Percentiles rank a stretch among this genome's conserved stretches.
phyloP scores from a whole-genome alignment of 2,888 invertebrate species.

The Apocheima hispidaria region DNA sequence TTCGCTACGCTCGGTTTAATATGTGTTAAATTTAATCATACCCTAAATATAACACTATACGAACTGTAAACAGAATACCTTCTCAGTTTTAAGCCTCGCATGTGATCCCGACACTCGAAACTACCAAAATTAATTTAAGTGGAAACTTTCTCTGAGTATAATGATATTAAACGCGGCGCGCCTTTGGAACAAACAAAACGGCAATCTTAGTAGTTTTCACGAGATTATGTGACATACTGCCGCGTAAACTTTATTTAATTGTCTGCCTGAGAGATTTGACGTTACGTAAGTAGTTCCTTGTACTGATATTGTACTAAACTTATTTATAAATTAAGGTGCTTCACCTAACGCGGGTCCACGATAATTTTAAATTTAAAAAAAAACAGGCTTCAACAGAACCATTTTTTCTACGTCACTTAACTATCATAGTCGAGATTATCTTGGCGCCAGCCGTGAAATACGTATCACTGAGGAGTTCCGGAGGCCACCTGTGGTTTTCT shows the following conservation, averaged over 20 bases:
- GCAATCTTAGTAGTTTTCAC: slow-evolving; percentile 36
- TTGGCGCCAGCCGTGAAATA: too few relatives aligned
- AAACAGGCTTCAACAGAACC: too few relatives aligned
- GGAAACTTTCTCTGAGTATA: slow-evolving; percentile 53
- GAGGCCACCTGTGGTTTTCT: too few relatives aligned
- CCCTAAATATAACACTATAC: neutral
- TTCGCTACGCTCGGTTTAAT: too few relatives aligned
- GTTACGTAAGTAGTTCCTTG: neutral
- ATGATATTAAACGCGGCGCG: slow-evolving; percentile 53
- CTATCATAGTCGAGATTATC: too few relatives aligned
- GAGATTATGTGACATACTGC: slow-evolving; percentile 31
- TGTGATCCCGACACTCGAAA: slow-evolving; percentile 47
- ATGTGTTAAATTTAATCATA: neutral
- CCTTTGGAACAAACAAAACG: slow-evolving; percentile 47
- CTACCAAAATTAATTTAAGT: slow-evolving; percentile 64
- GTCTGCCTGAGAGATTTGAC: slow-evolving; percentile 6
- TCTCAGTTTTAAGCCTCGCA: slow-evolving; percentile 34
- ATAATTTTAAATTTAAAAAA: too few relatives aligned
- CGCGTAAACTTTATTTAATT: slow-evolving; percentile 25
- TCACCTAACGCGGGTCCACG: neutral
- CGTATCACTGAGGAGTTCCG: too few relatives aligned
- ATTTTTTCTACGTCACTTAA: too few relatives aligned
- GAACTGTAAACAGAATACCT: neutral
- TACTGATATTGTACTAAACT: too few relatives aligned
- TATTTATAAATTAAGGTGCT: too few relatives aligned